These are phyloP conservation scores for Drosophila mauritiana DNA, from an alignment of 1,140 invertebrate species.

Conservation along the genomic window DNA sequence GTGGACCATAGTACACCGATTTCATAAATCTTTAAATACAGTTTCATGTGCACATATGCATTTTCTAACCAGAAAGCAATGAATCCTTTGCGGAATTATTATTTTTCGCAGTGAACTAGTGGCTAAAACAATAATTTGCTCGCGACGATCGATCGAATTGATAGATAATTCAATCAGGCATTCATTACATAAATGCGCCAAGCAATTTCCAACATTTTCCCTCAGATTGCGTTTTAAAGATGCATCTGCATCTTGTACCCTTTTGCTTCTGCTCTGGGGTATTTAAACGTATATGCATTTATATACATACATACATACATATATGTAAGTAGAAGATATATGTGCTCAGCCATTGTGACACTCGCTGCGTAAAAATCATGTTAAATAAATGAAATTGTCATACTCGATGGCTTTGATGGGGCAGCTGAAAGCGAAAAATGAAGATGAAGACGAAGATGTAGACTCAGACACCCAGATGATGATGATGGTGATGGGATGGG, in stretches of 20 bases:
- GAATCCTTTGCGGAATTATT: neutral
- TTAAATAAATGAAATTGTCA: constrained; percentile 79
- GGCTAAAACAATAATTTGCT: constrained; percentile 25
- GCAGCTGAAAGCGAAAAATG: constrained; percentile 48
- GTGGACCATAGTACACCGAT: neutral
- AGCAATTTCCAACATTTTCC: constrained; percentile 37
- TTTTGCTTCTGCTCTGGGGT: constrained; percentile 7
- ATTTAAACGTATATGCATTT: constrained; percentile 3
- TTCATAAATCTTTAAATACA: neutral
- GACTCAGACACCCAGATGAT: constrained; percentile 45
- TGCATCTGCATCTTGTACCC: constrained; percentile 20
- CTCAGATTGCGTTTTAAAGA: constrained; percentile 10
- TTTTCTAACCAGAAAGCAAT: no score
- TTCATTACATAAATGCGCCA: constrained; percentile 34
- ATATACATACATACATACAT: constrained; percentile 14
- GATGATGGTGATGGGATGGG: constrained; percentile 21
- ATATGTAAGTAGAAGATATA: constrained; percentile 3
- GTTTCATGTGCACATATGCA: no score
- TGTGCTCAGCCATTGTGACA: constrained; percentile 45
- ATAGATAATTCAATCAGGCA: constrained; percentile 32
- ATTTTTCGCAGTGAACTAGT: neutral
- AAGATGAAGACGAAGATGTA: constrained; percentile 41
- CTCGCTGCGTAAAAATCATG: constrained; percentile 61
- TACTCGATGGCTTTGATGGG: constrained; percentile 63
- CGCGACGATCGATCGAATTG: constrained; percentile 33